Conservation (phyloP, 64 coral and sea anemone species). For the Porites lutea region DNA sequence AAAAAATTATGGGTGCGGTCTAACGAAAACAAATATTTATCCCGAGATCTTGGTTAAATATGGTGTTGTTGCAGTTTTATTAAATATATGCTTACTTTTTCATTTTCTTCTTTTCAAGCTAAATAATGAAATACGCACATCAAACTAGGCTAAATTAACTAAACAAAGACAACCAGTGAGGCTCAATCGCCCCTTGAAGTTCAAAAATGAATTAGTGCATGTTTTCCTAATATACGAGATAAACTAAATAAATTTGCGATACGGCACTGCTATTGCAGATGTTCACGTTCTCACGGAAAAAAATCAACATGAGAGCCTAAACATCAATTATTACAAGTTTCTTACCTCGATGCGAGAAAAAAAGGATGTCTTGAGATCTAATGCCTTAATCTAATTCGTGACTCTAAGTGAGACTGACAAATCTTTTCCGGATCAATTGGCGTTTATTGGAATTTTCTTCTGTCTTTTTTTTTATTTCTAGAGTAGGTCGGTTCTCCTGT, state of each 20-base stretch:
- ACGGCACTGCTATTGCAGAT: background rate
- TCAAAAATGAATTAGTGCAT: slow-evolving; percentile 13
- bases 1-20: background rate
- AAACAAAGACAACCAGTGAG: background rate
- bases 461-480: no score
- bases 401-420: no score
- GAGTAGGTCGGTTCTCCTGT: no score
- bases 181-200: background rate
- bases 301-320: no score
- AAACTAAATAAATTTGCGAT: background rate
- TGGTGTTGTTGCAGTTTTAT: slow-evolving; percentile 10
- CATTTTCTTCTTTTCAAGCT: background rate
- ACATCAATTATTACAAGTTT: no score
- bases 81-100: background rate
- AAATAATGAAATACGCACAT: background rate
- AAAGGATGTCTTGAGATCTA: no score
- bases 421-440: no score
- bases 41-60: background rate
- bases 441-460: no score
- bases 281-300: slow-evolving; percentile 2
- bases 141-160: background rate
- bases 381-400: no score
- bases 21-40: background rate
- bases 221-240: background rate
- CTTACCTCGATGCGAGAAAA: no score